Evolutionary conservation across 2,113 vertebrate species (phyloP), one percentile per base, ranked within the genome.

Genomic region (Delphinus delphis): DNA sequence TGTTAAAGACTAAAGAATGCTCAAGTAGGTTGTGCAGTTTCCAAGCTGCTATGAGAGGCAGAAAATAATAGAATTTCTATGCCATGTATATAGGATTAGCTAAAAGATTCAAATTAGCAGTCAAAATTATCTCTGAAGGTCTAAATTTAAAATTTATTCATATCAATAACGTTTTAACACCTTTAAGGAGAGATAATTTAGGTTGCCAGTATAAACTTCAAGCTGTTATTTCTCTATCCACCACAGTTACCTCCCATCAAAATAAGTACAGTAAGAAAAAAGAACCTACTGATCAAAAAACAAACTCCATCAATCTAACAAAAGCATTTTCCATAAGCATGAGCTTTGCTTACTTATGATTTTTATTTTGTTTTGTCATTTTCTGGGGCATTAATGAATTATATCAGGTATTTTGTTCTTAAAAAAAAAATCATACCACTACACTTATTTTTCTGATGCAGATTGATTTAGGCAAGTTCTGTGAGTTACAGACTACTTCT

Each of bases 1-100:
- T 99, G 98, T 98, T 98, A 98, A 97, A 98, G 98, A 97, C 97
- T 96, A 97, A 98, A 98, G 98, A 98, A 99, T 98, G 96, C 97
- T 96, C 92, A 98, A 98, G 90, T 92, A 98, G 98, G 93, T 97
- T 99, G 97, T 98, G 86, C 88, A 95, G 97, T 98, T 98, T 99
- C 96, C 97, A 98, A 98, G 91, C 95, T 97, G 94, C 96, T 98
- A 97, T 96, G 97, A 6, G 6, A 96, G 95, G 94, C 85, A 97
- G 96, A 98, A 97, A 98, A 98, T 98, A 98, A 98, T 84, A 97
- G 77, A 95, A 97, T 98, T 98, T 98, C 96, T 89, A 95, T 96
- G 89, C 67, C 77, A 95, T 60, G 85, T 94, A 96, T 95, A 95
- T 63, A 94, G 50, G 12, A 95, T 97, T 97, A 94, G 44, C 96